These are phyloP conservation scores for Polymixis flavicincta DNA, from an alignment of 2,888 invertebrate species.

Conservation along the genomic window DNA sequence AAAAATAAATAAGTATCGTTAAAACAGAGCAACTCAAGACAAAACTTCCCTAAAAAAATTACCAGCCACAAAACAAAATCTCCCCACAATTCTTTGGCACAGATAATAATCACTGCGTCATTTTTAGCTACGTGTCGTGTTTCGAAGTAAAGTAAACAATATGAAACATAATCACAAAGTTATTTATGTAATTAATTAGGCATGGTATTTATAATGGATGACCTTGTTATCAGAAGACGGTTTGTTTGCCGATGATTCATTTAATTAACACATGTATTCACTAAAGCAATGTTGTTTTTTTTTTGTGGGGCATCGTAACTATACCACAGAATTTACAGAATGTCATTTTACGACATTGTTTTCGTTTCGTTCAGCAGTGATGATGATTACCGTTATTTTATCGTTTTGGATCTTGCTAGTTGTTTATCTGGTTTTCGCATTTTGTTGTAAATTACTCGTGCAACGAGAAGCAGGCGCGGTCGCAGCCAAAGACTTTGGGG, in stretches of 20 bases:
- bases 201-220: constrained; percentile 49
- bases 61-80: constrained; percentile 36
- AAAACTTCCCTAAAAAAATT: constrained; percentile 4
- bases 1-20: no score
- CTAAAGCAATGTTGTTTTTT: constrained; percentile 3
- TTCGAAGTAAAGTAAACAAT: constrained; percentile 49
- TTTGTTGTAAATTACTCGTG: not conserved
- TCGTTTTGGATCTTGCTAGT: not conserved
- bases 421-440: not conserved
- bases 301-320: not conserved
- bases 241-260: constrained; percentile 54
- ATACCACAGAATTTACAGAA: constrained; percentile 4
- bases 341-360: constrained; percentile 14
- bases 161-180: constrained; percentile 51
- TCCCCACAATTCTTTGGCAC: constrained; percentile 16
- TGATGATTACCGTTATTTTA: not conserved
- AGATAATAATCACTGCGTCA: constrained; percentile 53
- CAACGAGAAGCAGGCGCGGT: no score
- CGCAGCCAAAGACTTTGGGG: no score
- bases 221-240: constrained; percentile 53
- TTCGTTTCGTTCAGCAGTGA: not conserved
- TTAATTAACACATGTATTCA: constrained; percentile 33
- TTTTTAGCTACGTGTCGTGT: constrained; percentile 57
- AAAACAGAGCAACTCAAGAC: not conserved
- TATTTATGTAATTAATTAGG: constrained; percentile 54